A percentile compares a stretch with the other conserved stretches of the same genome.
phyloP scores from a whole-genome alignment of 1,140 invertebrate genomes.

The Lethrus apterus region DNA sequence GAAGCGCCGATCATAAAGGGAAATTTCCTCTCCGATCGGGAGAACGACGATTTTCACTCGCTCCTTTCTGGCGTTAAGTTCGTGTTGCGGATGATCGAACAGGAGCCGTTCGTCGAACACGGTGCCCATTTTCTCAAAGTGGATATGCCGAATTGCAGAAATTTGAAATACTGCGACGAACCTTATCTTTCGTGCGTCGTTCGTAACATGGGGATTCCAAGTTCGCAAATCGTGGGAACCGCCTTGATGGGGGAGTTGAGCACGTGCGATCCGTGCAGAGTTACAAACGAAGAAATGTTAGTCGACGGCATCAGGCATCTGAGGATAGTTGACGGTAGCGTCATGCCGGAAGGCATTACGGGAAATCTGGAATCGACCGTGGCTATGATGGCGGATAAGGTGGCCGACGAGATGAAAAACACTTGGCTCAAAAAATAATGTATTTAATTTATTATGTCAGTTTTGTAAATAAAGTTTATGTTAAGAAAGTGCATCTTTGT shows the following conservation, averaged over 20 bases:
- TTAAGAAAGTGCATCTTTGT: too few species aligned
- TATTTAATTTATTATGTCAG: too few species aligned
- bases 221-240: constrained; percentile 41
- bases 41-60: constrained; percentile 34
- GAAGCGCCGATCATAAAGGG: constrained; percentile 56
- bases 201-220: constrained; percentile 43
- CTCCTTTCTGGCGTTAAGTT: constrained; percentile 33
- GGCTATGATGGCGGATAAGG: constrained; percentile 36
- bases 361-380: constrained; percentile 39
- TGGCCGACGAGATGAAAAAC: constrained; percentile 23
- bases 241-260: constrained; percentile 60
- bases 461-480: too few species aligned
- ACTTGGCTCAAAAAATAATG: constrained; percentile 26
- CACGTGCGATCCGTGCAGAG: constrained; percentile 51
- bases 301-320: constrained; percentile 58
- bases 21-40: constrained; percentile 50
- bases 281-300: constrained; percentile 62
- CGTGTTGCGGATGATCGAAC: constrained; percentile 29
- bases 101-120: constrained; percentile 35
- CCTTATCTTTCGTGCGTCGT: constrained; percentile 6
- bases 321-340: constrained; percentile 66
- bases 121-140: constrained; percentile 53
- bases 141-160: constrained; percentile 55
- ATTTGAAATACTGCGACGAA: constrained; percentile 54
- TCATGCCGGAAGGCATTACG: constrained; percentile 52